Evolutionary conservation across 2,797 vertebrate species (phyloP).

Genomic region (Zenarchopterus dispar): DNA sequence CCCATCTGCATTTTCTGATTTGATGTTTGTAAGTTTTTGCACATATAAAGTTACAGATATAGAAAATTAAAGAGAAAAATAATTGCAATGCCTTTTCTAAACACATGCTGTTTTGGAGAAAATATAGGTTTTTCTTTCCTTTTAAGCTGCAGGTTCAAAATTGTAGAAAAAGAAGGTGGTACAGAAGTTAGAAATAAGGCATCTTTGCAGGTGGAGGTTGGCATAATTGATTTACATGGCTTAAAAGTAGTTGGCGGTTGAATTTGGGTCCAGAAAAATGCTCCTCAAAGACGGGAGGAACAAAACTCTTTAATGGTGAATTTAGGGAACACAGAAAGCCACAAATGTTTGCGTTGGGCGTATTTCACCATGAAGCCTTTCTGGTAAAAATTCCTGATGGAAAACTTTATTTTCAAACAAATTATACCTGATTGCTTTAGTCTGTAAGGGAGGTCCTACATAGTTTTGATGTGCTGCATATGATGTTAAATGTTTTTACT

Average conservation of each 20-base stretch:
- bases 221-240: constrained; percentile 5
- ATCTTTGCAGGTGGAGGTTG: neutral
- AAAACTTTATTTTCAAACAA: neutral
- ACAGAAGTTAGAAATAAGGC: constrained; percentile 1
- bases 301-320: constrained; percentile 1
- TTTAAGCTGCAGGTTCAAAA: neutral
- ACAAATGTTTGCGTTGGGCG: neutral
- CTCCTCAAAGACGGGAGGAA: neutral
- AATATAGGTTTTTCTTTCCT: neutral
- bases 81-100: neutral
- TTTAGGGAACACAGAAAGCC: neutral
- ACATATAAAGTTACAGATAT: no score
- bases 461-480: no score
- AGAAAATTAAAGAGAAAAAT: no score
- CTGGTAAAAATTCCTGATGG: neutral
- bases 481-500: no score
- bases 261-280: neutral
- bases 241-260: constrained; percentile 9
- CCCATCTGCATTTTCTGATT: no score
- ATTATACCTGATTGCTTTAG: neutral
- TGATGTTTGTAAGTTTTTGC: no score
- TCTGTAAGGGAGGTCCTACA: neutral
- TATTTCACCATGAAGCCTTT: neutral
- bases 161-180: neutral
- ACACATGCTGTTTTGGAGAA: neutral